phyloP scores from a whole-genome alignment of 2,113 vertebrate species.

The Glareola pratincola region DNA sequence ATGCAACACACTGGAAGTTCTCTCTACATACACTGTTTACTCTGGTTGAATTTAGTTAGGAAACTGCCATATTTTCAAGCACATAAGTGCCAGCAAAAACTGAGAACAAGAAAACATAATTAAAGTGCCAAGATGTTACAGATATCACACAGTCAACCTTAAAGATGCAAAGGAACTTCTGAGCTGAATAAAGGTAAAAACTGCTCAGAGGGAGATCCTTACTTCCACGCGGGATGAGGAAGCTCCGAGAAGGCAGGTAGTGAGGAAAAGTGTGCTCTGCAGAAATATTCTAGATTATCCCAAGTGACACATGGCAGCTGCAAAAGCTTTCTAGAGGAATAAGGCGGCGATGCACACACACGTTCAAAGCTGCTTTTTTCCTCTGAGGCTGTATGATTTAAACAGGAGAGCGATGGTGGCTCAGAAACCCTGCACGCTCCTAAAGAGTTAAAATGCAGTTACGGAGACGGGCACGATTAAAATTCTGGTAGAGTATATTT shows the following conservation, averaged over 20 bases:
- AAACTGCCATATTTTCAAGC: neutral
- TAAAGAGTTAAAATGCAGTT: slow-evolving; percentile 28
- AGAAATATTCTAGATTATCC: neutral
- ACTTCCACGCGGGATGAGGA: accelerated
- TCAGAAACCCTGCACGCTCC: neutral
- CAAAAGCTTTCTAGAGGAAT: neutral
- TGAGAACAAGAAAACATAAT: neutral
- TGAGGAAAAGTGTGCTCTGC: neutral
- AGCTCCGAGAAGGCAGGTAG: neutral
- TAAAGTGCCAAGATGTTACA: accelerated
- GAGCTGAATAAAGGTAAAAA: neutral
- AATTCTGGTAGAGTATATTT: slow-evolving; percentile 23
- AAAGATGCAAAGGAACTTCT: neutral
- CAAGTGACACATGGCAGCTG: neutral
- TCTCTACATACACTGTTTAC: neutral
- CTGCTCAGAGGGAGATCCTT: neutral
- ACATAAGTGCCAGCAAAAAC: neutral
- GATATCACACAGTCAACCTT: accelerated
- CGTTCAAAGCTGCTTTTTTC: neutral
- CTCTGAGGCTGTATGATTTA: neutral
- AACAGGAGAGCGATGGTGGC: neutral
- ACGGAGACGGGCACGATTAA: neutral
- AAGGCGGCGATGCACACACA: neutral
- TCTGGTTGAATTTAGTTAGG: neutral
- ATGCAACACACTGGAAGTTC: neutral